Base-by-base conservation (phyloP, 37 sponge, comb jelly and placozoan genomes). In the Hexactinellida sp. region DNA sequence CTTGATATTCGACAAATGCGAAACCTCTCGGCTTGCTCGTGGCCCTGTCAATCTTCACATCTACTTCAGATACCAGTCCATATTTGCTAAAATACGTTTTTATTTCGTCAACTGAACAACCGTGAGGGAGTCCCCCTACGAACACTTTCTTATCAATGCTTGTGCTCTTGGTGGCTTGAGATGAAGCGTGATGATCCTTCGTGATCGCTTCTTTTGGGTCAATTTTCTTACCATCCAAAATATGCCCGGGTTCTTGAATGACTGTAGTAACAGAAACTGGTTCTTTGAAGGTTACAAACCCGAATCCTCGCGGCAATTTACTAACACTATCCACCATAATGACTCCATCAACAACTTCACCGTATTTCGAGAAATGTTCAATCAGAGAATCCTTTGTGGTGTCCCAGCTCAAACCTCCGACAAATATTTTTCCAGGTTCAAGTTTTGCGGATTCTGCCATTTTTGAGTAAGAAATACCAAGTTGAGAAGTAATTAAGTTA, bases 271-370 rank as follows among this genome's bases (percentile, higher is more conserved):
- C 91, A 54, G 84, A 83, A 36, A 24, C 34, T 21, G 86, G 83
- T 23, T 93, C 89, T 25, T 37, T 30, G 84, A 91, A 93, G 5
- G 89, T 89, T 3, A 93, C 88, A 83, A 93, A 93, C 21, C 91
- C 93, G 85, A 93, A 93, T 0, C 93, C 91, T 41, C 93, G 76
- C 3, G 91, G 91, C 82, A 52, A 84, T 37, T 76, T 55, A 0
- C 86, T 85, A 7, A 63, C 34, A 19, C 47, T 36, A 55, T 92
- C 88, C n/a, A 38, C 82, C 90, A 89, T 89, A 36, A 92, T 86
- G n/a, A 89, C 86, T 37, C 84, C 36, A 83, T 90, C 93, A 28
- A 54, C 37, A 1, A 93, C 89, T 38, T 89, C 91, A 3, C 93
- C 93, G 28, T 36, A 93, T 34, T 87, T 36, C 25, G 39, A 16